Conservation (phyloP, 53 echinoderm and acorn worm genomes). For the Mesocentrotus franciscanus region DNA sequence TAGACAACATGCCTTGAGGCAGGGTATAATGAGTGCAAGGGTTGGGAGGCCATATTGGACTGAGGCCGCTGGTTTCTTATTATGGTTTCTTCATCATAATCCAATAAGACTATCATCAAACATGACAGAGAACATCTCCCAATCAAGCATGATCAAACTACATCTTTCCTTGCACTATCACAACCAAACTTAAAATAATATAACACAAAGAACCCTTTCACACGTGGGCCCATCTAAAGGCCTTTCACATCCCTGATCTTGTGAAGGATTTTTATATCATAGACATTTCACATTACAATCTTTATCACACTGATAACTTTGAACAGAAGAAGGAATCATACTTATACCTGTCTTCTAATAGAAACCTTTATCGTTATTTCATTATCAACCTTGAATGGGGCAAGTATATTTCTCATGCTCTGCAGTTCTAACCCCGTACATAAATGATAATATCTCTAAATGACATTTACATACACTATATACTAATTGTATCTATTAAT, state of each 20-base stretch:
- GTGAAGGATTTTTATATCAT: no score
- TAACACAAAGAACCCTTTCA: not conserved
- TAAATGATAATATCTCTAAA: no score
- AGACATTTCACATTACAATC: no score
- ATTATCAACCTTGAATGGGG: not conserved
- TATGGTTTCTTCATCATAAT: slow-evolving; percentile 36
- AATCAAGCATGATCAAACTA: not conserved
- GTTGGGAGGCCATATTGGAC: not conserved
- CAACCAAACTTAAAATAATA: not conserved
- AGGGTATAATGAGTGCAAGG: not conserved
- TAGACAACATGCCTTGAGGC: not conserved
- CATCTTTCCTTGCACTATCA: slow-evolving; percentile 5
- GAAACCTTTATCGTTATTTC: no score
- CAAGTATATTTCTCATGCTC: not conserved
- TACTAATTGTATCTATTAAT: not conserved
- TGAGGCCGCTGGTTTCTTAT: slow-evolving; percentile 30
- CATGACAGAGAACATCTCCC: slow-evolving; percentile 4
- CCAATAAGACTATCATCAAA: slow-evolving; percentile 31
- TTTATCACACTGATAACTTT: no score
- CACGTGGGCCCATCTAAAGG: not conserved
- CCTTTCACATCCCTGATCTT: no score
- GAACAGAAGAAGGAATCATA: no score
- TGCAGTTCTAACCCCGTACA: no score
- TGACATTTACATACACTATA: not conserved
- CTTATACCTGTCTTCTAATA: no score